These are phyloP conservation scores for Tetramorium alpestre DNA, from an alignment of 1,140 invertebrate genomes.

Conservation along the genomic window DNA sequence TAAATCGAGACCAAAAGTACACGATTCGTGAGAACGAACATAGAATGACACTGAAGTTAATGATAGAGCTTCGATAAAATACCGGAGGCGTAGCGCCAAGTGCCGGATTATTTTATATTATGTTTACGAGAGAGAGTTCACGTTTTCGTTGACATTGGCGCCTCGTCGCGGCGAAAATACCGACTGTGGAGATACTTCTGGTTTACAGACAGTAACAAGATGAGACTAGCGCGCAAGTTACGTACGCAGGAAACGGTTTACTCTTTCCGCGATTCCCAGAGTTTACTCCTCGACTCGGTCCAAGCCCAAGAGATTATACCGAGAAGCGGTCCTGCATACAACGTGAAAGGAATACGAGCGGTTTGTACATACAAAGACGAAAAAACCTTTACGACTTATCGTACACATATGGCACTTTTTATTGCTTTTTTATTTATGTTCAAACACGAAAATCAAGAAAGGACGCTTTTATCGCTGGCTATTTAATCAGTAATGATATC, in stretches of 20 bases:
- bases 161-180: background rate
- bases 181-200: constrained; percentile 26
- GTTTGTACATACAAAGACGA: constrained; percentile 3
- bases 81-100: background rate
- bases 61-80: constrained; percentile 23
- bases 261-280: constrained; percentile 37
- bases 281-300: constrained; percentile 8
- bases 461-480: background rate
- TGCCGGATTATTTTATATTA: constrained; percentile 25
- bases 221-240: constrained; percentile 18
- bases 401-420: background rate
- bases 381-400: constrained; percentile 35
- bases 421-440: background rate
- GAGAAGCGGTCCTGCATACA: constrained; percentile 17
- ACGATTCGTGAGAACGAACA: background rate
- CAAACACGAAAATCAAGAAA: background rate
- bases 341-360: background rate
- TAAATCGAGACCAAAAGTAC: too few relatives aligned
- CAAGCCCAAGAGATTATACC: constrained; percentile 57
- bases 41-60: background rate
- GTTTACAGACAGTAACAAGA: constrained; percentile 63
- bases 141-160: background rate
- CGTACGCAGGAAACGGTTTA: constrained; percentile 55
- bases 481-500: background rate
- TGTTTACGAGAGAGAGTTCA: background rate